phyloP scores from a whole-genome alignment of 2,113 vertebrate species.

The Poeciliopsis retropinna region DNA sequence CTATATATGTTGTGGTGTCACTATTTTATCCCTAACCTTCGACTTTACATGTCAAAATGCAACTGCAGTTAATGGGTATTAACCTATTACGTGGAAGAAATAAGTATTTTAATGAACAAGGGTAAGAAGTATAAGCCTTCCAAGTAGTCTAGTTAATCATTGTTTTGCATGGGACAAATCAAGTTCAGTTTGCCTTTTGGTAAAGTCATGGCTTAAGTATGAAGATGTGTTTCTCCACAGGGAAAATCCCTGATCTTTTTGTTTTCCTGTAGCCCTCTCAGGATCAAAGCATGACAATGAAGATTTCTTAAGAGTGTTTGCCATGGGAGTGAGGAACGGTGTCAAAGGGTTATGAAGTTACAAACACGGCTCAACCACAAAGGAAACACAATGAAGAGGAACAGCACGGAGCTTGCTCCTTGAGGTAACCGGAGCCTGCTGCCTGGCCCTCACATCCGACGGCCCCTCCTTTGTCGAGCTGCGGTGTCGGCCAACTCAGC shows the following conservation, averaged over 20 bases:
- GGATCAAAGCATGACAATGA: slow-evolving; percentile 35
- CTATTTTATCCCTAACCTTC: not conserved
- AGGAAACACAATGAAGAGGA: slow-evolving; percentile 55
- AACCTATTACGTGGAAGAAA: not conserved
- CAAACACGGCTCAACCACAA: slow-evolving; percentile 48
- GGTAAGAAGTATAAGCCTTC: not conserved
- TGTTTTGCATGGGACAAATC: not conserved
- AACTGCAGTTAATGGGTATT: not conserved
- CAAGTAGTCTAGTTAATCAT: not conserved
- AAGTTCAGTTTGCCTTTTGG: not conserved
- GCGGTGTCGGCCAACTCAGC: slow-evolving; percentile 58
- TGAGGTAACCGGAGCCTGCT: slow-evolving; percentile 51
- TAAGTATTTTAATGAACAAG: not conserved
- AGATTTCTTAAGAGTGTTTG: slow-evolving; percentile 47
- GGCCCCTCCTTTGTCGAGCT: slow-evolving; percentile 64
- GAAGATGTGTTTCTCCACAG: slow-evolving; percentile 42
- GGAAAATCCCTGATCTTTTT: slow-evolving; percentile 36
- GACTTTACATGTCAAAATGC: not conserved
- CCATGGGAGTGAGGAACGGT: slow-evolving; percentile 14
- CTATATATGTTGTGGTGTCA: not conserved
- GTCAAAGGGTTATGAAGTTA: slow-evolving; percentile 26
- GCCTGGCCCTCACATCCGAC: slow-evolving; percentile 57
- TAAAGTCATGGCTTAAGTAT: not conserved
- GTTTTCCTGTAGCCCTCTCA: slow-evolving; percentile 34
- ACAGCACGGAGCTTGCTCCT: slow-evolving; percentile 53